Base-by-base conservation (phyloP, 2,888 invertebrate species). In the Sympetrum striolatum region DNA sequence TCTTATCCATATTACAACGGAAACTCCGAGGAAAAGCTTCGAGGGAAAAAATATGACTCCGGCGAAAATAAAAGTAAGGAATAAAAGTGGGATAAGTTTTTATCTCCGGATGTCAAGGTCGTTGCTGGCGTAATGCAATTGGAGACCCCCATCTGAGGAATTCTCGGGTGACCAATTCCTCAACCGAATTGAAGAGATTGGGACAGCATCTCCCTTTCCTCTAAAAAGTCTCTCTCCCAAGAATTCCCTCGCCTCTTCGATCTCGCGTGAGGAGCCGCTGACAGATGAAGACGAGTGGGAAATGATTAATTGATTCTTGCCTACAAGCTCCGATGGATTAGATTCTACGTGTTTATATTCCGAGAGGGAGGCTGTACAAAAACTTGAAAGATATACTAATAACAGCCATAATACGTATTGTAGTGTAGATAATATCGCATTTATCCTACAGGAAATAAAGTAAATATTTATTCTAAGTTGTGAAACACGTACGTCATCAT, bases 121-220 rank as follows among this genome's bases (percentile, higher is more conserved):
- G 53, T 86, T 60, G 60, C 48, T 60, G 15, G 8, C 58, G 82
- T 35, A 58, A 35, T 60, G 86, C 58, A n/a, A 58, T 82, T 22
- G 53, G 82, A 82, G 64, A 60, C 86, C 60, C 53, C 86, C 86
- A 60, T 82, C 58, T 60, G 58, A 31, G 53, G 82, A 82, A 86
- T n/a, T 37, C 86, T 37, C 86, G 60, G 86, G 60, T 86, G 86
- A 86, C 58, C 86, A 86, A 60, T 86, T 86, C 60, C 60, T 86
- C 86, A 86, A 86, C 86, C 64, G 64, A 37, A 86, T 25, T 64
- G 86, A 60, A 37, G 86, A 35, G 82, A 58, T 48, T n/a, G 35
- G 53, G 53, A 48, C 31, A 58, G 25, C 53, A 53, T 48, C 25
- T 81, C 81, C 48, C n/a, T 25, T 48, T 25, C n/a, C 48, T n/a